A percentile compares a stretch with the other conserved stretches of the same genome.
Conservation (phyloP, 2,113 vertebrate species). For the Prionailurus bengalensis region DNA sequence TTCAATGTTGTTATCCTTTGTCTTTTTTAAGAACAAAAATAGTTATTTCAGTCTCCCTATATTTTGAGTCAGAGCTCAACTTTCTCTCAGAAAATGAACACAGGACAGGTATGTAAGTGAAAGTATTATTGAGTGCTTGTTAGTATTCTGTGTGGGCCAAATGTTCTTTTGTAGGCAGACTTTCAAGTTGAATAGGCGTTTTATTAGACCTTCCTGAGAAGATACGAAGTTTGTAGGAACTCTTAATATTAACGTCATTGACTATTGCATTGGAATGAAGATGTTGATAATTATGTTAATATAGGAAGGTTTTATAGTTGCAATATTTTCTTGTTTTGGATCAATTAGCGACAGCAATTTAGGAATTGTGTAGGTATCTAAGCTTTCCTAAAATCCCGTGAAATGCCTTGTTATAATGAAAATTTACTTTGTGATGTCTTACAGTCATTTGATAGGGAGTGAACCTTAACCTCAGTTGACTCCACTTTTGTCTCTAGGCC, state of each 20-base stretch:
- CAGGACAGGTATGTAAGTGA: neutral
- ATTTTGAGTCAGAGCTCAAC: neutral
- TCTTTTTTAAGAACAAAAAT: neutral
- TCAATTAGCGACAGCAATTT: neutral
- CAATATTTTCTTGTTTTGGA: neutral
- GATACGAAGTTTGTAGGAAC: neutral
- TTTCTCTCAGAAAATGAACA: neutral
- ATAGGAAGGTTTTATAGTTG: neutral
- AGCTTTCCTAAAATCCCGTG: neutral
- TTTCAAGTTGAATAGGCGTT: neutral
- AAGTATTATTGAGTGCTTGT: neutral
- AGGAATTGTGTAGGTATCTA: neutral
- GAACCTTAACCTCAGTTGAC: neutral
- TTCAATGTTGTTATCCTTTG: neutral
- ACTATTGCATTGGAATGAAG: neutral
- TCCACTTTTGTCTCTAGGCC: neutral
- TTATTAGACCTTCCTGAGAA: constrained; percentile 25
- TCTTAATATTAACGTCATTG: neutral
- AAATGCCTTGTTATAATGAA: neutral
- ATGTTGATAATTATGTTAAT: neutral
- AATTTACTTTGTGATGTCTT: neutral
- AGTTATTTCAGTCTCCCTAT: neutral
- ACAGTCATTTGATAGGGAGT: neutral
- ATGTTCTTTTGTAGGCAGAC: neutral
- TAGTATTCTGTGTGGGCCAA: neutral